A percentile compares a stretch with the other conserved stretches of the same genome.
Evolutionary conservation across 1,140 invertebrate species (phyloP).

Genomic region (Scaptomyza graminum): DNA sequence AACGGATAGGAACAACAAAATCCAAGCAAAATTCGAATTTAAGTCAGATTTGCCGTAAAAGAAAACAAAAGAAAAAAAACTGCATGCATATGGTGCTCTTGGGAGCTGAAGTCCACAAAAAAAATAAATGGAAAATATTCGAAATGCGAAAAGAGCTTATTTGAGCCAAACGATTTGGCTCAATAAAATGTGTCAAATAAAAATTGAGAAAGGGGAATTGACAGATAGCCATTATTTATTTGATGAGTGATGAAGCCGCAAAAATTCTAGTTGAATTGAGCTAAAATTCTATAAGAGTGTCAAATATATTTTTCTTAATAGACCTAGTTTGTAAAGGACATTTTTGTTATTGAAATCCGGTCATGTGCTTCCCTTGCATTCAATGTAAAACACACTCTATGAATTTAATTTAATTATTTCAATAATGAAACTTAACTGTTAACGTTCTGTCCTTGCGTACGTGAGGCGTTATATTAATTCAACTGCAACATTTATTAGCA

Average conservation of each 20-base stretch:
- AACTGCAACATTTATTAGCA: constrained; percentile 39
- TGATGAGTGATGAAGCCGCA: constrained; percentile 37
- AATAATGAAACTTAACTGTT: constrained; percentile 59
- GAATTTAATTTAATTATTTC: constrained; percentile 4
- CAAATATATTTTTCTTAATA: background rate
- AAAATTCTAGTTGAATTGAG: constrained; percentile 1
- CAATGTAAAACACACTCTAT: background rate
- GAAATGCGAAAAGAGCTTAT: constrained; percentile 56
- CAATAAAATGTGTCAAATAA: constrained; percentile 75
- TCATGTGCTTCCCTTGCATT: constrained; percentile 10
- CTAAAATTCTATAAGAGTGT: background rate
- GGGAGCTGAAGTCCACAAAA: constrained; percentile 41
- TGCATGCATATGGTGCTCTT: constrained; percentile 29
- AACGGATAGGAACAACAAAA: constrained; percentile 36
- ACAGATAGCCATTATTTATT: constrained; percentile 51
- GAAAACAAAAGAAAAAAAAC: background rate
- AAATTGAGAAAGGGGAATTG: constrained; percentile 64
- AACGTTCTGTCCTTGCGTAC: background rate
- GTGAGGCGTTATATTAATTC: constrained; percentile 19
- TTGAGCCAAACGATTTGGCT: constrained; percentile 56
- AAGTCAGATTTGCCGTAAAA: constrained; percentile 40
- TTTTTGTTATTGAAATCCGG: background rate
- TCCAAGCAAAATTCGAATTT: constrained; percentile 48
- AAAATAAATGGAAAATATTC: constrained; percentile 58
- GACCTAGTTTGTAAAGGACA: background rate